These are phyloP conservation scores for Sebastes taczanowskii DNA, from an alignment of 2,797 vertebrate genomes.

Conservation along the genomic window DNA sequence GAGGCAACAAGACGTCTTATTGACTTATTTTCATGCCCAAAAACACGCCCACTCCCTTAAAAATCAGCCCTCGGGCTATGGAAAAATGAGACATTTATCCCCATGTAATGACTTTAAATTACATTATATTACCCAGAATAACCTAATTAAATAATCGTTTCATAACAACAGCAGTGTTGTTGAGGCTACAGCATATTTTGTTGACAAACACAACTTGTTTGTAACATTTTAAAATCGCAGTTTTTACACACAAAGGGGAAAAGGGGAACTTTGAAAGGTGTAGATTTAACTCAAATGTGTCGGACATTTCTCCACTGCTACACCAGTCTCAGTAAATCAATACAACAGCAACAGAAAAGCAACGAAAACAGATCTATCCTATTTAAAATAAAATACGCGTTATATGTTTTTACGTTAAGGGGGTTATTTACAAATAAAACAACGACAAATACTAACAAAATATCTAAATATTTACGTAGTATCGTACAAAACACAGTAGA, in stretches of 20 bases:
- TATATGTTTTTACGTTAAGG: fast-evolving
- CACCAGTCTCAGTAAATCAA: constrained; percentile 4
- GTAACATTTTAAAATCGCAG: background rate
- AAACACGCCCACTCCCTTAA: constrained; percentile 73
- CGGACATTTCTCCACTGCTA: background rate
- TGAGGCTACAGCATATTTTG: background rate
- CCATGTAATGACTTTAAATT: background rate
- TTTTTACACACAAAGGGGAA: background rate
- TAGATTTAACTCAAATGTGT: background rate
- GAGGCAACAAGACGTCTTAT: background rate
- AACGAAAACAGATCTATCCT: background rate
- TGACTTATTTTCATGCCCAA: constrained; percentile 24
- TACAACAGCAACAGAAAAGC: background rate
- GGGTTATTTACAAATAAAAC: fast-evolving
- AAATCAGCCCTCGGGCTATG: constrained; percentile 48
- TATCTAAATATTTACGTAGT: fast-evolving
- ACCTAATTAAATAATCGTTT: background rate
- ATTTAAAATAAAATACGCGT: background rate
- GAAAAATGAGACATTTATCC: constrained; percentile 53
- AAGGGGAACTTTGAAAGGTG: fast-evolving
- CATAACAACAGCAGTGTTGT: background rate
- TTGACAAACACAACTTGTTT: background rate
- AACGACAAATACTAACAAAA: background rate
- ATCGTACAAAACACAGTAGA: background rate
- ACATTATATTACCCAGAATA: background rate